These are phyloP conservation scores for Coelopa pilipes DNA, from an alignment of 2,888 invertebrate genomes.

Conservation along the genomic window DNA sequence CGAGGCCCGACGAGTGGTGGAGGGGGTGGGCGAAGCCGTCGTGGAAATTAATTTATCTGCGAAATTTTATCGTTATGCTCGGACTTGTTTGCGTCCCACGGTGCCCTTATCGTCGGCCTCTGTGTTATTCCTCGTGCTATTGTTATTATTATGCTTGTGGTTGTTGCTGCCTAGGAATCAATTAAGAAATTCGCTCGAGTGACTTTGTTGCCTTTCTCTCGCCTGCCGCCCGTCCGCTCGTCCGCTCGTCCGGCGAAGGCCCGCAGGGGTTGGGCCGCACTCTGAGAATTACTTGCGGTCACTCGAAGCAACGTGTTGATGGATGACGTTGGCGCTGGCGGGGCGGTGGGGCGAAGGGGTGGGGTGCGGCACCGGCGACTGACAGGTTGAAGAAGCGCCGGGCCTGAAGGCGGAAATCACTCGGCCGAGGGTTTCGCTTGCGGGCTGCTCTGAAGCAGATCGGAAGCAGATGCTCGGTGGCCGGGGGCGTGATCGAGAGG, in stretches of 20 bases:
- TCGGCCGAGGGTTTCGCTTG: no score
- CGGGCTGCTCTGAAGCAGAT: no score
- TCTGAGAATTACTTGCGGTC: not conserved
- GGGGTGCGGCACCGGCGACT: no score
- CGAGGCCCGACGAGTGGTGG: not conserved
- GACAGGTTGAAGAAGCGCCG: no score
- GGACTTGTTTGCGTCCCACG: no score
- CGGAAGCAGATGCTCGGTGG: no score
- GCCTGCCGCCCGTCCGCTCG: not conserved
- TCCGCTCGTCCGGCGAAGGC: not conserved
- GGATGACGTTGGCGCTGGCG: no score
- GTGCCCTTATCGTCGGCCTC: no score
- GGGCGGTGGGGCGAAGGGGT: no score
- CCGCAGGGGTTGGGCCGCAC: not conserved
- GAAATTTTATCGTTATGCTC: not conserved
- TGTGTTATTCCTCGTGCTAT: not conserved
- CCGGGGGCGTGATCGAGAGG: no score
- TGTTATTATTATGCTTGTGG: not conserved
- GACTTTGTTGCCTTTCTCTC: no score
- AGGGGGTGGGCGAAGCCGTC: not conserved
- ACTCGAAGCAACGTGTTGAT: not conserved
- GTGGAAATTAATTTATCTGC: not conserved
- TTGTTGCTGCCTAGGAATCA: not conserved
- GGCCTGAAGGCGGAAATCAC: no score
- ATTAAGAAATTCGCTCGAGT: constrained; percentile 9